Conservation (phyloP, 2,797 vertebrate species). For the Rhinichthys osculus region DNA sequence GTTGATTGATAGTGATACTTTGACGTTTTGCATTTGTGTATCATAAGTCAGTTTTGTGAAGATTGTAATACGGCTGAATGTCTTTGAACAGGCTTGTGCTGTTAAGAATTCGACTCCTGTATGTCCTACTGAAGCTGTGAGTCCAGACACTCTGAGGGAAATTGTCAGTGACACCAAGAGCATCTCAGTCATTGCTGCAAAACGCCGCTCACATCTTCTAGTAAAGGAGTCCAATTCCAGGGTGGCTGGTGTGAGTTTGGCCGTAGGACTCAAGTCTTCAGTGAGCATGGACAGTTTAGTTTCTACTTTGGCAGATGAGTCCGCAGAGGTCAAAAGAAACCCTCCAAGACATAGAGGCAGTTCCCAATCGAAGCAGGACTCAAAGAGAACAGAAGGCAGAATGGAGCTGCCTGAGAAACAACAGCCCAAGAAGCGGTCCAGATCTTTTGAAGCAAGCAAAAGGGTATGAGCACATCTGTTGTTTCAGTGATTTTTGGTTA, state of each 20-base stretch:
- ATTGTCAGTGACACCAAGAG: conserved; percentile 70
- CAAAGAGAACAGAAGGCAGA: conserved; percentile 38
- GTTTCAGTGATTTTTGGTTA: not conserved
- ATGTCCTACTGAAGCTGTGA: conserved; percentile 50
- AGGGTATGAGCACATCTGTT: conserved; percentile 35
- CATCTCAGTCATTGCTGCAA: conserved; percentile 71
- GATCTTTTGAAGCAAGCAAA: conserved; percentile 61
- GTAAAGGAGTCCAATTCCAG: conserved; percentile 33
- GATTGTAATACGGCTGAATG: not conserved
- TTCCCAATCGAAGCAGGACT: conserved; percentile 42
- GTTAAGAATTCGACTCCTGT: not conserved
- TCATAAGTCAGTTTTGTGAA: not conserved
- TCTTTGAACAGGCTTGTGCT: conserved; percentile 9
- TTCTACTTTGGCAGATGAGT: conserved; percentile 17
- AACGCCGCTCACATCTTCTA: conserved; percentile 56
- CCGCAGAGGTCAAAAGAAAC: conserved; percentile 22
- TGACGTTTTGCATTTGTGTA: not conserved
- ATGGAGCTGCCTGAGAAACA: conserved; percentile 56
- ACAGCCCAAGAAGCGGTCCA: conserved; percentile 58
- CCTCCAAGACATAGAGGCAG: not conserved
- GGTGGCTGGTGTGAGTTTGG: not conserved
- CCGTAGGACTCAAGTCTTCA: not conserved
- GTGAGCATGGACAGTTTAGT: conserved; percentile 35
- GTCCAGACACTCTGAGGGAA: conserved; percentile 65
- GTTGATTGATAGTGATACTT: not conserved